Conservation (phyloP, 2,797 vertebrate genomes). For the Enteromius argenteus region DNA sequence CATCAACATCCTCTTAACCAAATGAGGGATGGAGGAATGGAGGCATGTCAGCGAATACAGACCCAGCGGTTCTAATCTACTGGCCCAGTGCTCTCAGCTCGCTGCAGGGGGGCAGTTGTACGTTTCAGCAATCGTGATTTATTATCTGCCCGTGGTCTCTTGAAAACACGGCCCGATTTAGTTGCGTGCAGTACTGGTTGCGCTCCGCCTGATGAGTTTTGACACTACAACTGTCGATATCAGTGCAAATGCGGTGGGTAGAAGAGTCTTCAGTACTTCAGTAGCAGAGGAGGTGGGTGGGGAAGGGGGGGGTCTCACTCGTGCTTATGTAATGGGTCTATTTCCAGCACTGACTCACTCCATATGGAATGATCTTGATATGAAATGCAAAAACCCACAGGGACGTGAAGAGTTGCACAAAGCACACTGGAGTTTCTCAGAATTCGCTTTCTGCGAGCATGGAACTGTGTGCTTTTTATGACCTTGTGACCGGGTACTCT, state of each 20-base stretch:
- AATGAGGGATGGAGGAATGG: constrained; percentile 46
- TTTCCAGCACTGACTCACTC: constrained; percentile 63
- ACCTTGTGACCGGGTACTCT: constrained; percentile 52
- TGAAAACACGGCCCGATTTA: constrained; percentile 11
- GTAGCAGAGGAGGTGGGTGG: constrained; percentile 46
- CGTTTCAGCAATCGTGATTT: constrained; percentile 38
- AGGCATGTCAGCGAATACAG: constrained; percentile 28
- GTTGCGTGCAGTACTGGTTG: constrained; percentile 3
- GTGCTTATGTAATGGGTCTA: constrained; percentile 64
- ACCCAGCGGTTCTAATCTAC: constrained; percentile 20
- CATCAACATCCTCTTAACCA: constrained; percentile 58
- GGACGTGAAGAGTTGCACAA: constrained; percentile 50
- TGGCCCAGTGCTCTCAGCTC: constrained; percentile 21
- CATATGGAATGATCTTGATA: constrained; percentile 66
- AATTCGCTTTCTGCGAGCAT: constrained; percentile 29
- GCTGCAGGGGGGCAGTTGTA: constrained; percentile 26
- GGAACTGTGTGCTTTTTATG: constrained; percentile 36
- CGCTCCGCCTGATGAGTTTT: constrained; percentile 17
- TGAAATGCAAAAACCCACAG: constrained; percentile 55
- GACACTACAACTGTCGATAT: constrained; percentile 30
- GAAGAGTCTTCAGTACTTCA: constrained; percentile 42
- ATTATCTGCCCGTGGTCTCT: constrained; percentile 1
- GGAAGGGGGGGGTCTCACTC: constrained; percentile 46
- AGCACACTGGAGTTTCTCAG: constrained; percentile 50
- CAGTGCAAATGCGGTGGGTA: constrained; percentile 31